Evolutionary conservation across 1,140 invertebrate genomes (phyloP), one percentile per base, ranked within the genome.

Genomic region (Drosophila equinoxialis): DNA sequence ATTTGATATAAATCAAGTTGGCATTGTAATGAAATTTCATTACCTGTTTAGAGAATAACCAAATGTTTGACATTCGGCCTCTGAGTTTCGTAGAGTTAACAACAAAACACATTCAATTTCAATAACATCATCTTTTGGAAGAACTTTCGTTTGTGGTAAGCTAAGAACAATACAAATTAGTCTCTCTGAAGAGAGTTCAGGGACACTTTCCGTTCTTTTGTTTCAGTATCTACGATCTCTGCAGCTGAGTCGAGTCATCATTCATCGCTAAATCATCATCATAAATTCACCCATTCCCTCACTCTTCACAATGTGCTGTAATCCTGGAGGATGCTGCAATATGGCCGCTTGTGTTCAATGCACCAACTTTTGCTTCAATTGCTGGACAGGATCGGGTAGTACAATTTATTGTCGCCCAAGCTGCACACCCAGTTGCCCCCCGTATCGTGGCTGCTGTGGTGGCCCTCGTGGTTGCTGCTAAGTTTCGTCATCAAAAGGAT

Each of bases 311-410:
- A 89, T 84, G 83, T 84, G 80, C 65, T 90, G 85, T 45, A 62
- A 71, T 72, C 77, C 85, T 23, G 85, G 85, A 55, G 85, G 84
- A 63, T 80, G 67, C 33, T 87, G 83, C 26, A 67, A 65, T n/a
- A 23, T 70, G 10, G 77, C 84, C 14, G 23, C 81, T 0, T 51
- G 51, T 11, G 78, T 87, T 7, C 84, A 87, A 45, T 80, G 77
- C 37, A 89, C 85, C 0, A 84, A 89, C 59, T 87, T 87, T 14
- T 90, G 77, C 61, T 87, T 42, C 26, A 89, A 89, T 6, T 90
- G 65, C 58, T 89, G 81, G 77, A 87, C 84, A 3, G 85, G 85
- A 1, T 78, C 70, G 20, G 23, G 70, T 0, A 48, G 54, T 6
- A 42, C 58, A 6, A 65, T 57, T 0, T 72, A 42, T 23, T 85